Conservation (phyloP, 2,797 vertebrate species). For the Chelon auratus region DNA sequence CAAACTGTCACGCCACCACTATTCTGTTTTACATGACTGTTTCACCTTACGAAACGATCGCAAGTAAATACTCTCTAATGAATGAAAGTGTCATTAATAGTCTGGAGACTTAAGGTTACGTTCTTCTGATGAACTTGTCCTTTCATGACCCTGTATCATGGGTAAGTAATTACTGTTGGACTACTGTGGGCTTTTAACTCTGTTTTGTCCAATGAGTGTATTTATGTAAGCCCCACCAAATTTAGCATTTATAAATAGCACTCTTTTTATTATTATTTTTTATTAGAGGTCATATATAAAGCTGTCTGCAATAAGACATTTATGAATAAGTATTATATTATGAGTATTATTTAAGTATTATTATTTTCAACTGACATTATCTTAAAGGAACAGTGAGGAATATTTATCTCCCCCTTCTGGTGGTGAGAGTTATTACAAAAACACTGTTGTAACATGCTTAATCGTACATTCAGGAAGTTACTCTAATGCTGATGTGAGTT, state of each 20-base stretch:
- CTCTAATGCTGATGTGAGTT: too few species aligned
- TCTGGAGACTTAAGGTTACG: constrained; percentile 26
- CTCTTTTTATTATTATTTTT: neutral
- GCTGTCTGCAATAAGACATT: neutral
- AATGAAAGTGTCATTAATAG: constrained; percentile 66
- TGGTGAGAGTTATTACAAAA: too few species aligned
- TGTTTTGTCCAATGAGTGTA: neutral
- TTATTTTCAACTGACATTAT: too few species aligned
- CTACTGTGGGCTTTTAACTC: constrained; percentile 16
- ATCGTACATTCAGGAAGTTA: too few species aligned
- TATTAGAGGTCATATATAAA: neutral
- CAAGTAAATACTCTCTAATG: constrained; percentile 71
- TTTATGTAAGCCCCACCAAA: neutral
- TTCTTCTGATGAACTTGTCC: constrained; percentile 45
- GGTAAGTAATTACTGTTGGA: constrained; percentile 29
- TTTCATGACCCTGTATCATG: constrained; percentile 28
- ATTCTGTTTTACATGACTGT: constrained; percentile 74
- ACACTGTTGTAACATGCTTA: too few species aligned
- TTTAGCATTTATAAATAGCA: constrained; percentile 4
- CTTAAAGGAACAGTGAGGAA: too few species aligned
- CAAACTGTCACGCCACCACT: constrained; percentile 71
- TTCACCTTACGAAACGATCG: constrained; percentile 74
- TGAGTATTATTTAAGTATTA: too few species aligned
- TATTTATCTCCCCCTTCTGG: too few species aligned
- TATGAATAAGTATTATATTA: neutral